phyloP scores from a whole-genome alignment of 1,140 invertebrate genomes.

The Planococcus citri region DNA sequence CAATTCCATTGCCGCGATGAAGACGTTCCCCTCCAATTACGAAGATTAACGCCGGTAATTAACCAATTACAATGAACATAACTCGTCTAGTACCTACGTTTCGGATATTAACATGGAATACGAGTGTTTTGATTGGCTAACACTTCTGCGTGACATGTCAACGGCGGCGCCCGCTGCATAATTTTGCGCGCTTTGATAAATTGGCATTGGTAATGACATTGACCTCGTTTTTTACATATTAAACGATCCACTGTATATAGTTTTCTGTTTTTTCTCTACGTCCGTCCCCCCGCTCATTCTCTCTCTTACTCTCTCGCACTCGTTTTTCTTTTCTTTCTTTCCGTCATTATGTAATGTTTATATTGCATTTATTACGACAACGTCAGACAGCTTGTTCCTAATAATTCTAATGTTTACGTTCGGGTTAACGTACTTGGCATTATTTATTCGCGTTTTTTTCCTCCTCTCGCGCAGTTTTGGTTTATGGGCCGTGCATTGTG shows the following conservation, averaged over 20 bases:
- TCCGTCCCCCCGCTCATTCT: too few species aligned
- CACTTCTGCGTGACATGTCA: conserved; percentile 14
- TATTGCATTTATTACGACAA: conserved; percentile 17
- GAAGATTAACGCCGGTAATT: conserved; percentile 4
- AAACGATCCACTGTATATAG: conserved; percentile 13
- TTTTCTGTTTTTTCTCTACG: background rate
- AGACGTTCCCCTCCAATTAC: conserved; percentile 5
- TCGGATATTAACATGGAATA: background rate
- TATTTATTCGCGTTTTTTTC: background rate
- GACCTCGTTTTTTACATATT: conserved; percentile 16
- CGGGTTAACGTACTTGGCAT: conserved; percentile 12
- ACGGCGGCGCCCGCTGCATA: background rate
- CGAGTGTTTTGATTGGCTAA: conserved; percentile 13
- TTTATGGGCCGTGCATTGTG: too few species aligned
- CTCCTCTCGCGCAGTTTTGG: too few species aligned
- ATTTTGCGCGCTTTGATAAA: conserved; percentile 14
- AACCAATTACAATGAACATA: conserved; percentile 17
- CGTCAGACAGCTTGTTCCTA: conserved; percentile 13
- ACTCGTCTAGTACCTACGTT: background rate
- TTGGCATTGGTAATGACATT: conserved; percentile 20
- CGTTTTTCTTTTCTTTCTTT: background rate
- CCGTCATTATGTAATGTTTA: conserved; percentile 18
- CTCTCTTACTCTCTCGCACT: background rate
- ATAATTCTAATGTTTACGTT: conserved; percentile 19
- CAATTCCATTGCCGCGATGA: background rate